A percentile compares a stretch with the other conserved stretches of the same genome.
phyloP scores from a whole-genome alignment of 2,888 invertebrate genomes.

The Synanthedon andrenaeformis region DNA sequence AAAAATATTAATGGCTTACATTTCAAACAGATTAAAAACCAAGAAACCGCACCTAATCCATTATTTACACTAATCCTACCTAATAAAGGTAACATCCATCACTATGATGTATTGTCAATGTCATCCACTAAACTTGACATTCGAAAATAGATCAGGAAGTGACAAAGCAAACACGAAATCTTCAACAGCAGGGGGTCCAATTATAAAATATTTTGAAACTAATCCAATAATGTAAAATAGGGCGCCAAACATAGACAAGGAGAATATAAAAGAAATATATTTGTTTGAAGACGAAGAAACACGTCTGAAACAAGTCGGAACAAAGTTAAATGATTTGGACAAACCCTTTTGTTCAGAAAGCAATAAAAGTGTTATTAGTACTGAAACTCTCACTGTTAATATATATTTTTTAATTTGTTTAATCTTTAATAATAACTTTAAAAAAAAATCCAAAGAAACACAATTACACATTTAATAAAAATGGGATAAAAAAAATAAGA shows the following conservation, averaged over 20 bases:
- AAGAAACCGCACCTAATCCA: conserved; percentile 1
- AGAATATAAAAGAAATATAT: too few species aligned
- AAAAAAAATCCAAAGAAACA: too few species aligned
- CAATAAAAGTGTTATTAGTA: not conserved
- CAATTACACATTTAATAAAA: too few species aligned
- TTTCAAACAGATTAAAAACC: not conserved
- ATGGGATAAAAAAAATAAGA: not conserved
- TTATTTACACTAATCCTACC: conserved; percentile 4
- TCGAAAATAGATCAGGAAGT: conserved; percentile 16
- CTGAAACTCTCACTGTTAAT: too few species aligned
- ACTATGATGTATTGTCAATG: conserved; percentile 22
- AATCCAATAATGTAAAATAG: conserved; percentile 20
- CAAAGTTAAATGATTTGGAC: conserved; percentile 35
- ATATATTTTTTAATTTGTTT: too few species aligned
- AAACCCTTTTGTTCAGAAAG: conserved; percentile 22
- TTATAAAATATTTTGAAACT: conserved; percentile 51
- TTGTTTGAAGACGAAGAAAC: too few species aligned
- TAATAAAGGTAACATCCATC: conserved; percentile 18
- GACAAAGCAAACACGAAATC: conserved; percentile 12
- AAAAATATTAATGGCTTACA: too few species aligned
- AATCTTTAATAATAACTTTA: too few species aligned
- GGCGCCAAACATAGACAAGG: not conserved
- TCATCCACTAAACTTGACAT: conserved; percentile 12
- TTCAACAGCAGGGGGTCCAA: conserved; percentile 35
- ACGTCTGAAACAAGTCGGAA: too few species aligned